phyloP scores from a whole-genome alignment of 64 coral and sea anemone genomes.

The Montipora capricornis region DNA sequence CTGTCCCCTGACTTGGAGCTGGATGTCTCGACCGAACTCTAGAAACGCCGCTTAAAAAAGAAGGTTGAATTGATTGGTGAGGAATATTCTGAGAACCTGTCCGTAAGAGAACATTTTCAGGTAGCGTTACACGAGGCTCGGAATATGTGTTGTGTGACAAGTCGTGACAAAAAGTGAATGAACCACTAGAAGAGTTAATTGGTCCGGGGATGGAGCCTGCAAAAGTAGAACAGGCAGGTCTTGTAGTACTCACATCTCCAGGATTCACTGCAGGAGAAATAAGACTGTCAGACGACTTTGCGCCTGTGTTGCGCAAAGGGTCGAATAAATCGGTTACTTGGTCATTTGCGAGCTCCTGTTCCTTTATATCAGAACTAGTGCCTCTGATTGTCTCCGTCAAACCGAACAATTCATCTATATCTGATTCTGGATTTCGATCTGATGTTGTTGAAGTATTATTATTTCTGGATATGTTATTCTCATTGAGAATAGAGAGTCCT shows the following conservation, averaged over 20 bases:
- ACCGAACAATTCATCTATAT: constrained; percentile 23
- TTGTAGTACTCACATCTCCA: neutral
- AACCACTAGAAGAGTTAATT: neutral
- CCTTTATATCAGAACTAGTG: neutral
- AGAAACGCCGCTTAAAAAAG: neutral
- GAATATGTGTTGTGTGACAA: neutral
- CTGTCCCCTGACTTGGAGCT: constrained; percentile 29
- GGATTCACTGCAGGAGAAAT: neutral
- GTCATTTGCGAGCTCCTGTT: neutral
- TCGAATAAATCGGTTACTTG: constrained; percentile 37
- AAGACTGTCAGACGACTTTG: neutral
- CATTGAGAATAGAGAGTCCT: neutral
- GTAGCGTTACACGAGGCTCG: neutral
- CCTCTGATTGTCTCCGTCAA: neutral
- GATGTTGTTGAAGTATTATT: neutral
- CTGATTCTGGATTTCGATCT: neutral
- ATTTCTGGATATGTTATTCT: neutral
- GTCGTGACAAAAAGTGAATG: neutral
- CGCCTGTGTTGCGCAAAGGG: neutral
- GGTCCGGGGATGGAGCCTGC: neutral
- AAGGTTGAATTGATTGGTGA: neutral
- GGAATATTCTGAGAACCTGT: neutral
- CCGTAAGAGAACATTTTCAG: neutral
- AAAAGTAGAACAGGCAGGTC: neutral
- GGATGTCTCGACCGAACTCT: constrained; percentile 40